Percentiles rank a stretch among this genome's conserved stretches.
Conservation (phyloP, 2,797 vertebrate genomes). For the Podargus strigoides region DNA sequence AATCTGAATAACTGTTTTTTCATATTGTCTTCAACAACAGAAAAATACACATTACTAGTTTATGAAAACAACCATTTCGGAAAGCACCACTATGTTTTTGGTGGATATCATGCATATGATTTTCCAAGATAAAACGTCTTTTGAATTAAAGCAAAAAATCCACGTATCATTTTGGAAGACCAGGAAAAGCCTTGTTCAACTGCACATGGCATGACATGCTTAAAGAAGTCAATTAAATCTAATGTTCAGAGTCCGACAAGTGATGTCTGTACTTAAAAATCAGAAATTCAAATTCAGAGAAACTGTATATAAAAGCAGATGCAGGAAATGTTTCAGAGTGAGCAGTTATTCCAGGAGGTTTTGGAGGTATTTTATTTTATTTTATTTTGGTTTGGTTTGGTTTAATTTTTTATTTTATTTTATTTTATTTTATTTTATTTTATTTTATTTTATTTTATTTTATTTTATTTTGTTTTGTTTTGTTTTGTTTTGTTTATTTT, state of each 20-base stretch:
- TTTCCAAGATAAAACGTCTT: background rate
- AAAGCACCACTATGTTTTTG: background rate
- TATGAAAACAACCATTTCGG: background rate
- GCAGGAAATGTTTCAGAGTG: accelerated
- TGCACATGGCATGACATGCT: background rate
- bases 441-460: background rate
- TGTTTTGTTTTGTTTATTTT: background rate
- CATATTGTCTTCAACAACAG: background rate
- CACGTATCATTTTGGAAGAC: background rate
- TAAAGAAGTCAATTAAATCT: background rate
- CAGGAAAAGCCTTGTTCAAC: background rate
- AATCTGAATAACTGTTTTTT: background rate
- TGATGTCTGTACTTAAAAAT: background rate
- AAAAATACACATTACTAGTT: background rate
- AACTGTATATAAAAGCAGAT: background rate
- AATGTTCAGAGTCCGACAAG: background rate
- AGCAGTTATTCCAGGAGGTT: background rate
- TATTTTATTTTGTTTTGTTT: too few species aligned
- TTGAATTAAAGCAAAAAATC: background rate
- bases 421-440: background rate
- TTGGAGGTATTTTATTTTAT: background rate
- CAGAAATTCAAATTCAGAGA: background rate
- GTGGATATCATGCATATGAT: background rate
- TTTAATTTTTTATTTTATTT: too few species aligned
- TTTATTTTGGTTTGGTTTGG: background rate